Percentiles rank a stretch among this genome's conserved stretches.
Evolutionary conservation across 2,888 invertebrate species (phyloP).

Genomic region (Ochropleura leucogaster): DNA sequence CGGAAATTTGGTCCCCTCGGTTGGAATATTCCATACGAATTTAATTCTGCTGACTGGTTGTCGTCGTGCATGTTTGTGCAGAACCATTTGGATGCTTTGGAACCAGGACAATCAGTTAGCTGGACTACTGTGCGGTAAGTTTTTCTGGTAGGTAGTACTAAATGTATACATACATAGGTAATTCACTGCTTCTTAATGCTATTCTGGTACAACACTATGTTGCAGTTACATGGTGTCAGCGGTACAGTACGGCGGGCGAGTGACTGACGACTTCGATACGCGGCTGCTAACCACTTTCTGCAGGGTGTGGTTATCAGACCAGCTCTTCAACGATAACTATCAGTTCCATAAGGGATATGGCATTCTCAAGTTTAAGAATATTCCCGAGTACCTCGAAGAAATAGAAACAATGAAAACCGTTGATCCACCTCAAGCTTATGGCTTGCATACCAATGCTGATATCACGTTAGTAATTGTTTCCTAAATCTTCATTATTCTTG

Average conservation of each 20-base stretch:
- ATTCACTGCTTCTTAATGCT: not conserved
- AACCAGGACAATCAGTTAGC: conserved; percentile 93
- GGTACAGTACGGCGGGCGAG: conserved; percentile 97
- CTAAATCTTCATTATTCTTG: conserved; percentile 1
- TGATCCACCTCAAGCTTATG: conserved; percentile 97
- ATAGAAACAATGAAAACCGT: conserved; percentile 94
- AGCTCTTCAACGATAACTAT: conserved; percentile 93
- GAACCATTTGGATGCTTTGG: conserved; percentile 95
- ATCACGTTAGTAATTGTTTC: conserved; percentile 92
- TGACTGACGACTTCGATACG: conserved; percentile 97
- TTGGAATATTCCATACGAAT: conserved; percentile 98
- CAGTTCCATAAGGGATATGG: conserved; percentile 95
- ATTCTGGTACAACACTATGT: conserved; percentile 12
- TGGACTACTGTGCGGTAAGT: conserved; percentile 93
- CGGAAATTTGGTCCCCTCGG: conserved; percentile 97
- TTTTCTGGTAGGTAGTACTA: not conserved
- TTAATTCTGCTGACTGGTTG: conserved; percentile 96
- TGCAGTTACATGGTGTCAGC: conserved; percentile 96
- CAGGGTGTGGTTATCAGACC: conserved; percentile 94
- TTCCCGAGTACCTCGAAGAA: conserved; percentile 93
- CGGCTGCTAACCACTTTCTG: conserved; percentile 94
- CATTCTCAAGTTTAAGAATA: conserved; percentile 92
- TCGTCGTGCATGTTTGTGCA: conserved; percentile 96
- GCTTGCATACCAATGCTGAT: conserved; percentile 97
- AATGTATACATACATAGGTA: too few relatives aligned